phyloP scores from a whole-genome alignment of 2,888 invertebrate species.

The Lepidocyrtinus sp. region DNA sequence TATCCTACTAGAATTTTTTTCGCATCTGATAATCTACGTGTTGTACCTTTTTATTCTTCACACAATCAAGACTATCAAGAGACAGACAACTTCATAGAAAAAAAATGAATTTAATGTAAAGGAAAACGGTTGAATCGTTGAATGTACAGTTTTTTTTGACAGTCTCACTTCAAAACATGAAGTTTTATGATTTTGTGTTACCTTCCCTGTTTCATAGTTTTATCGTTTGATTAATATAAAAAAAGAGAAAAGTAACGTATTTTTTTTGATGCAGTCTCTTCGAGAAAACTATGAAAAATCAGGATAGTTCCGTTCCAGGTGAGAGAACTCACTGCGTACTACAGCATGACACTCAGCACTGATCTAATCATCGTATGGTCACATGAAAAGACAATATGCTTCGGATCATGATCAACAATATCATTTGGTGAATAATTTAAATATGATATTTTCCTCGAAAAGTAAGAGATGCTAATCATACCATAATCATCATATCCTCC shows the following conservation, averaged over 20 bases:
- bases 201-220: background rate
- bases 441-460: slow-evolving; percentile 35
- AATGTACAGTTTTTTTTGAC: slow-evolving; percentile 9
- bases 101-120: background rate
- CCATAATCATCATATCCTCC: slow-evolving; percentile 32
- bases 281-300: background rate
- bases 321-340: slow-evolving; percentile 44
- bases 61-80: background rate
- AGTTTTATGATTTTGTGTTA: background rate
- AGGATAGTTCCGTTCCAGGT: slow-evolving; percentile 43
- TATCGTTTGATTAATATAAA: background rate
- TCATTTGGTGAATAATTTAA: slow-evolving; percentile 25
- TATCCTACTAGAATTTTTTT: slow-evolving; percentile 10
- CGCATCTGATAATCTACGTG: background rate
- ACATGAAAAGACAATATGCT: background rate
- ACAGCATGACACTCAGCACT: slow-evolving; percentile 36
- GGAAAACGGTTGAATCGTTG: background rate
- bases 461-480: slow-evolving; percentile 12
- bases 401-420: too few relatives aligned
- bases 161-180: background rate
- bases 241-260: background rate
- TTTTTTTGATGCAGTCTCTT: background rate
- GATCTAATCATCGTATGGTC: slow-evolving; percentile 23
- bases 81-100: background rate
- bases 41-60: slow-evolving; percentile 1